Evolutionary conservation across 2,888 invertebrate genomes (phyloP), one percentile per base, ranked within the genome.

Genomic region (Cheilosia variabilis): DNA sequence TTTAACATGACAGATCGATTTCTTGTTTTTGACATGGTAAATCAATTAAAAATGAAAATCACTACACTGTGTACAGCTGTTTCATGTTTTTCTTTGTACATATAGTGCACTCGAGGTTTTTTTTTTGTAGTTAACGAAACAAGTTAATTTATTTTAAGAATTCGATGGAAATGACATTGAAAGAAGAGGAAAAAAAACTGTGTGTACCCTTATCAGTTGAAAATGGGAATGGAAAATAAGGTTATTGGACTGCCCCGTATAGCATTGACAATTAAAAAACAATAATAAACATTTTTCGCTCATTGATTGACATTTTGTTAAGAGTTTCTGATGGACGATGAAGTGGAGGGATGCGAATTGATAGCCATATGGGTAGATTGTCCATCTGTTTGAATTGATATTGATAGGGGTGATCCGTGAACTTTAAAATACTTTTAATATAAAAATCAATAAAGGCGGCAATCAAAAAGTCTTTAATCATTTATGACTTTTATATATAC

Each of bases 31-130:
- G 75, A 84, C 84, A 84, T 80, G 84, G 71, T 84, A 75, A 79
- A 84, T 84, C 84, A 84, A 84, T 84, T 84, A 84, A 84, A 84
- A 84, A 53, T 71, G 52, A 75, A 71, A 84, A 75, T 76, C 69
- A 45, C 52, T 71, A 47, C 75, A 80, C 47, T 72, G 31, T 53
- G 66, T 57, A 45, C 34, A 43, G 34, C 24, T 52, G 52, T 52
- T 52, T 2, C 13, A 37, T 47, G 45, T 37, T 58, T 47, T 60
- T 19, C 50, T 37, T 55, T 45, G 22, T 50, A 34, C 9, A 31
- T 24, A 3, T 13, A 50, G 19, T 65, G 17, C 34, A 65, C 62
- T 41, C 22, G n/a, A n/a, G 15, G 13, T 66, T 53, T 52, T 9
- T 17, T 24, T 22, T 41, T 19, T 31, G 47, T 31, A 17, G 19